Evolutionary conservation across 2,888 invertebrate species (phyloP), one percentile per base, ranked within the genome.

Genomic region (Noctua janthe): DNA sequence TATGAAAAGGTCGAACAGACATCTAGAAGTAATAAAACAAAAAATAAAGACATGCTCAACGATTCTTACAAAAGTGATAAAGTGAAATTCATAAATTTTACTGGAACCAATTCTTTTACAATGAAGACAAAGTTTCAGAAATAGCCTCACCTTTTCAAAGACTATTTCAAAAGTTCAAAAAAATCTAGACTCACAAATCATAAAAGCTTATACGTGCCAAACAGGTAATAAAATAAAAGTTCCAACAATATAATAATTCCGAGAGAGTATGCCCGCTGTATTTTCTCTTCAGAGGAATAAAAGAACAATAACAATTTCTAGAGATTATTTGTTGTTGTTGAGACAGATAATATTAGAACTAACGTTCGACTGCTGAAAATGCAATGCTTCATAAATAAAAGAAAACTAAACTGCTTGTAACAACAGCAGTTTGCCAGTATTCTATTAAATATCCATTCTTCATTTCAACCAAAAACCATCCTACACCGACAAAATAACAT

Each of bases 161-260:
- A 20, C 71, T 69, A 71, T 59, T 77, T 74, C 17, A 71, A 62
- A 73, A 80, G 74, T 87, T 77, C 39, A 49, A 74, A 23, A 76
- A 51, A 59, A 71, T 81, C 88, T 84, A 84, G 82, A 87, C 82
- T 64, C 64, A 85, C 75, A 79, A 86, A 86, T 87, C 85, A 86
- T 75, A 70, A 70, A 67, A 72, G 74, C 59, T 74, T 76, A 51
- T 81, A 81, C 49, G 67, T 79, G 82, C 74, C 88, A 87, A 87
- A 82, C 64, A 77, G 69, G 82, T 85, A 77, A 87, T 81, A 86
- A 86, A 87, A 86, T 87, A 85, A 79, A 64, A 82, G 20, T 75
- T 66, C 17, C 23, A 73, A 56, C 51, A 43, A 70, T 72, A 76
- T 66, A 87, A 87, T 59, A 79, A 83, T 87, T 83, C 80, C 67